Percentiles rank a stretch among this genome's conserved stretches.
phyloP scores from a whole-genome alignment of 1,140 invertebrate genomes.

The Caerostris extrusa region DNA sequence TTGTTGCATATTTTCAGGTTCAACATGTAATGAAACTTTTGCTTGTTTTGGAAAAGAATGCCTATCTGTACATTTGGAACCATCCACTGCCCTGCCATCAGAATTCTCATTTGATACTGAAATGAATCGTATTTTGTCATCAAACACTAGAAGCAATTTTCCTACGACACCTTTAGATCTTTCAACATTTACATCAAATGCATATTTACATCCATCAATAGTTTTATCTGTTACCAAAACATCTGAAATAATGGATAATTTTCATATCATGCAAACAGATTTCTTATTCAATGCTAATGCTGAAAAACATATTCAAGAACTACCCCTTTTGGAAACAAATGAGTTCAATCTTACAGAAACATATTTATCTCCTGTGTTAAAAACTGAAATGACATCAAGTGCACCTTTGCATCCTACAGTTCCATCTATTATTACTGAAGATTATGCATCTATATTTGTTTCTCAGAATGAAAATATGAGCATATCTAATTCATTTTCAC shows the following conservation, averaged over 20 bases:
- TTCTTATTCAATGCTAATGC: neutral
- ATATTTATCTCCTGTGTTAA: neutral
- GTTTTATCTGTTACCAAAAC: neutral
- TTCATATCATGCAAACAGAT: neutral
- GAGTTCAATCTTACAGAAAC: constrained; percentile 22
- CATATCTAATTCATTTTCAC: constrained; percentile 1
- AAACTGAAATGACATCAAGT: neutral
- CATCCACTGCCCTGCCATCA: neutral
- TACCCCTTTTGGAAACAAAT: neutral
- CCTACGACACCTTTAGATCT: neutral
- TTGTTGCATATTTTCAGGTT: constrained; percentile 32
- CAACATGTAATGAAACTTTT: constrained; percentile 71
- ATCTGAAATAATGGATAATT: neutral
- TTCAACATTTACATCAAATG: neutral
- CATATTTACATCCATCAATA: constrained; percentile 60
- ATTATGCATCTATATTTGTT: neutral
- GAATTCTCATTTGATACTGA: neutral
- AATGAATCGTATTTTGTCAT: neutral
- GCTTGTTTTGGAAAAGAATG: constrained; percentile 51
- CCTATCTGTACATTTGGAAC: neutral
- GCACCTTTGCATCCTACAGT: neutral
- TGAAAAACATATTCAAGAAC: neutral
- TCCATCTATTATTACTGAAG: constrained; percentile 11
- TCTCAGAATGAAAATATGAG: constrained; percentile 4
- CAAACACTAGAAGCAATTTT: neutral